Percentiles rank a stretch among this genome's conserved stretches.
Evolutionary conservation across 2,113 vertebrate genomes (phyloP).

Genomic region (Psephotus haematonotus): DNA sequence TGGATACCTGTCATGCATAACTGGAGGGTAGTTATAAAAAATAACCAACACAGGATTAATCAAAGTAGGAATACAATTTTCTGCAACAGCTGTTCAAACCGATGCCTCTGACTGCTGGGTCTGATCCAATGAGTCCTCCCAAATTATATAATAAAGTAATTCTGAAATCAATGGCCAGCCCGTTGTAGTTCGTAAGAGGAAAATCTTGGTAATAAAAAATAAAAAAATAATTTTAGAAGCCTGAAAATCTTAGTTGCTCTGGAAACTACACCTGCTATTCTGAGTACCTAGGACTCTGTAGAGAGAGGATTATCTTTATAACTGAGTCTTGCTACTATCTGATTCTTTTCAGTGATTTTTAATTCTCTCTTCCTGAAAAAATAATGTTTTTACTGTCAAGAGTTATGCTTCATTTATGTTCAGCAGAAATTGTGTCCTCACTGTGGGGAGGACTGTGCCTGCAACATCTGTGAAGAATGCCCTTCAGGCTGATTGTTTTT

Average conservation of each 20-base stretch:
- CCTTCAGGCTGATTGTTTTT: background rate
- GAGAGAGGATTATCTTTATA: background rate
- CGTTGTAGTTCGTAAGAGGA: background rate
- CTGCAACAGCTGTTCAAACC: constrained; percentile 74
- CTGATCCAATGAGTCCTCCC: constrained; percentile 59
- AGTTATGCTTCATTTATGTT: background rate
- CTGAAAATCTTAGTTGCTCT: background rate
- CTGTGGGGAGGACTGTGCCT: background rate
- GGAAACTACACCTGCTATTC: background rate
- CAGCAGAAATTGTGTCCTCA: background rate
- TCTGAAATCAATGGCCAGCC: constrained; percentile 53
- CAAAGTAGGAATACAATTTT: constrained; percentile 77
- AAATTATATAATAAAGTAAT: constrained; percentile 69
- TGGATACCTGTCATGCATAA: constrained; percentile 71
- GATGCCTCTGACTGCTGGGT: constrained; percentile 69
- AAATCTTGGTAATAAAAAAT: background rate
- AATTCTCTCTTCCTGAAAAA: background rate
- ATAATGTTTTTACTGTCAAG: background rate
- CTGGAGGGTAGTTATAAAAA: constrained; percentile 48
- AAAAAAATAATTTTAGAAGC: background rate
- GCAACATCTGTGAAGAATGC: background rate
- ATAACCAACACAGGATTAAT: constrained; percentile 63
- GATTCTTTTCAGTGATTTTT: background rate
- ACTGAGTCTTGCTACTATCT: background rate
- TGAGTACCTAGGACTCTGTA: background rate